phyloP scores from a whole-genome alignment of 2,888 invertebrate genomes.

The Rutpela maculata region DNA sequence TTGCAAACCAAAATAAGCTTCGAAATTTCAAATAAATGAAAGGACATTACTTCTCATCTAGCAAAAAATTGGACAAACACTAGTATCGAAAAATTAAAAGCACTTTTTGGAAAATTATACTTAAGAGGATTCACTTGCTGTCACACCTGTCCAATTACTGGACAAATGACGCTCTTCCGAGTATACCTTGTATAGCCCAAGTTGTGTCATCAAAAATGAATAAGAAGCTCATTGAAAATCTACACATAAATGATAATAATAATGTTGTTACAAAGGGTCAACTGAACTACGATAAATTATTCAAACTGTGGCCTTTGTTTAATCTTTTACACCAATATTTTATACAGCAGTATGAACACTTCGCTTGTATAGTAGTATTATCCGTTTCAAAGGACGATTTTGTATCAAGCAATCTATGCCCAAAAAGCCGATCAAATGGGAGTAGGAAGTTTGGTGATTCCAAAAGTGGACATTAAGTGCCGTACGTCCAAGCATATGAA shows the following conservation, averaged over 20 bases:
- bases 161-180: neutral
- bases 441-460: too few relatives aligned
- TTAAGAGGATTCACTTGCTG: neutral
- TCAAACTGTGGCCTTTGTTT: constrained; percentile 13
- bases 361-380: too few relatives aligned
- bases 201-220: neutral
- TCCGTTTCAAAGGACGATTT: too few relatives aligned
- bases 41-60: neutral
- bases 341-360: neutral
- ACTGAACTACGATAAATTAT: neutral
- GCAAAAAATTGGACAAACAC: neutral
- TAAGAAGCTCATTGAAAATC: constrained; percentile 1
- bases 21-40: too few relatives aligned
- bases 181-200: neutral
- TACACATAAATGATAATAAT: neutral
- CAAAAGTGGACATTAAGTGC: too few relatives aligned
- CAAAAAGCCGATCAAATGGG: too few relatives aligned
- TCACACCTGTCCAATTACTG: neutral
- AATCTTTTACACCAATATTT: neutral
- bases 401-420: too few relatives aligned
- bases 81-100: neutral
- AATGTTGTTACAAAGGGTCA: neutral
- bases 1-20: too few relatives aligned
- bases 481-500: too few relatives aligned
- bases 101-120: neutral